Evolutionary conservation across 1,140 invertebrate species (phyloP).

Genomic region (Lethocerus indicus): DNA sequence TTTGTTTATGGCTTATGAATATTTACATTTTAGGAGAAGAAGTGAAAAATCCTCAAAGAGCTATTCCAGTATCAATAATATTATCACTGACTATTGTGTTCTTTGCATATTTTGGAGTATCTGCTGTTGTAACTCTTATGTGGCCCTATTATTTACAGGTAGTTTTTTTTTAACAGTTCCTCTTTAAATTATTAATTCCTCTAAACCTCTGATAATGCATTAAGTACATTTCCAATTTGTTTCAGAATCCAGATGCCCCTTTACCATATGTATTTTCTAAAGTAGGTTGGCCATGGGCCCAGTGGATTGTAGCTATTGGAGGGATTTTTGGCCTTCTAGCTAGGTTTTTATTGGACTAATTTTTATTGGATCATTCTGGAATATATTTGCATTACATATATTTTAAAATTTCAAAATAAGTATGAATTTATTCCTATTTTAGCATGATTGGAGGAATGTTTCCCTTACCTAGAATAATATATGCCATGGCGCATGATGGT

Average conservation of each 20-base stretch:
- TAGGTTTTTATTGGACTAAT: conserved; percentile 13
- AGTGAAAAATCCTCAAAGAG: conserved; percentile 71
- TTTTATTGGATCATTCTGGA: background rate
- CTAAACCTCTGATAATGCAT: conserved; percentile 3
- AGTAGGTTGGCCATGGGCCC: conserved; percentile 55
- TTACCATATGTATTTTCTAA: conserved; percentile 65
- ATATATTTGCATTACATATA: conserved; percentile 15
- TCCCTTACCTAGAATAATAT: conserved; percentile 66
- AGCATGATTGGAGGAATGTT: conserved; percentile 76
- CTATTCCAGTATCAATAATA: conserved; percentile 78
- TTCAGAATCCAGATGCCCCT: conserved; percentile 57
- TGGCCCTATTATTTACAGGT: conserved; percentile 68
- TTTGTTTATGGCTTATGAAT: background rate
- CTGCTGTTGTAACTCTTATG: conserved; percentile 72
- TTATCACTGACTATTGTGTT: conserved; percentile 66
- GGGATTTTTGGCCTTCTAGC: conserved; percentile 45
- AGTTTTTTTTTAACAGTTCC: conserved; percentile 19
- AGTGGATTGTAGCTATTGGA: conserved; percentile 72
- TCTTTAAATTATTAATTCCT: conserved; percentile 1
- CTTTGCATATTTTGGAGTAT: conserved; percentile 74
- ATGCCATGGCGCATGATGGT: conserved; percentile 75
- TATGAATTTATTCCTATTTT: conserved; percentile 18
- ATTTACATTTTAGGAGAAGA: conserved; percentile 19
- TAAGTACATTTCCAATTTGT: background rate
- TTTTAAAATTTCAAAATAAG: background rate